Base-by-base conservation (phyloP, 2,113 vertebrate genomes). In the Proterorhinus semilunaris region DNA sequence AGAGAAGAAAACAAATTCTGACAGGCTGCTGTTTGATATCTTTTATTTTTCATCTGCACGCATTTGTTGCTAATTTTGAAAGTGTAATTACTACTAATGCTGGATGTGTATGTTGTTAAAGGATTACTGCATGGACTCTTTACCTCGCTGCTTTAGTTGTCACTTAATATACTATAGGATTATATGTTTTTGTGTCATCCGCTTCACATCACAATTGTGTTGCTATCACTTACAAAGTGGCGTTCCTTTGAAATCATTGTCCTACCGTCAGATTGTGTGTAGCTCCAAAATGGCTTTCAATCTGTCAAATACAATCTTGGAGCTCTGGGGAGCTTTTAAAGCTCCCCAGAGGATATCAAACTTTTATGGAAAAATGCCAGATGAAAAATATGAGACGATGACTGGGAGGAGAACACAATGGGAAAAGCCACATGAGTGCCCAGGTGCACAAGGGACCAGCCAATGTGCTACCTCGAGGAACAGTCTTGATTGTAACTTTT, bases 1-100 rank as follows among this genome's bases (percentile, higher is more conserved):
- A 52, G 45, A 8, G 11, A 66, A 70, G 42, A 54, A 53, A 76
- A 71, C 46, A 64, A 61, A 66, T 36, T 45, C 42, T 78, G 66
- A 81, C 63, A 72, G 50, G 54, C 67, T 51, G 54, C 67, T 51
- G 61, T 78, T 85, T 77, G 78, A 52, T 80, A 77, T 85, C 79
- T 72, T 36, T 36, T 36, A 21, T 36, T 36, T 36, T 82, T 82
- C 72, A 66, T 50, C 67, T 69, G 66, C 76, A 66, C 75, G 51
- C 36, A 66, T 54, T 67, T 43, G 36, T 2, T 2, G 6, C 15
- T 45, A 48, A 16, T 42, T 67, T 63, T 51, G 51, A 36, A 36
- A 36, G 27, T 36, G 27, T 36, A 36, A 36, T 36, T 36, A 36
- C 27, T 3, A 36, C 27, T 36, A 36, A 50, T 50, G 49, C 11